These are phyloP conservation scores for Eretmochelys imbricata DNA, from an alignment of 2,113 vertebrate species.

Conservation along the genomic window DNA sequence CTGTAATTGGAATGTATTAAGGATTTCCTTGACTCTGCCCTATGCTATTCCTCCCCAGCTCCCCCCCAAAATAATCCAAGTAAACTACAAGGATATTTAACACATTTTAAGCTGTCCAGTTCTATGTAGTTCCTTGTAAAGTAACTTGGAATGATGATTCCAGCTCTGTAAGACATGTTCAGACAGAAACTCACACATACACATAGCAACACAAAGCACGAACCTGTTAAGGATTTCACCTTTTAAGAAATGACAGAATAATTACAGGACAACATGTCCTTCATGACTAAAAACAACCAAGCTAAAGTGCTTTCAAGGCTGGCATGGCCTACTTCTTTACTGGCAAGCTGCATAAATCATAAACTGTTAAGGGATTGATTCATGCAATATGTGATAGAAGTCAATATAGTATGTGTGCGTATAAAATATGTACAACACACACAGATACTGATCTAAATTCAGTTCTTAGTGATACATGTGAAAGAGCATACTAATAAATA, in stretches of 20 bases:
- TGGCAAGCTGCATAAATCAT: slow-evolving; percentile 82
- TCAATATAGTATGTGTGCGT: not conserved
- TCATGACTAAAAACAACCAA: slow-evolving; percentile 80
- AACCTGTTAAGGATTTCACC: slow-evolving; percentile 79
- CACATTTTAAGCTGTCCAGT: slow-evolving; percentile 65
- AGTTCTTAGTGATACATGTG: not conserved
- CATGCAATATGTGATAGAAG: slow-evolving; percentile 34
- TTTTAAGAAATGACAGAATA: slow-evolving; percentile 84
- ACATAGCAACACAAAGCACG: slow-evolving; percentile 60
- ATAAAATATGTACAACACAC: not conserved
- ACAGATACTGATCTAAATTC: not conserved
- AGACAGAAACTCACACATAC: slow-evolving; percentile 55
- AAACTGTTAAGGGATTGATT: slow-evolving; percentile 57
- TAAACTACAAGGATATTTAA: slow-evolving; percentile 64
- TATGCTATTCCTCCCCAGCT: slow-evolving; percentile 25
- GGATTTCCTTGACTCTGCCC: not conserved
- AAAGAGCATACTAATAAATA: not conserved
- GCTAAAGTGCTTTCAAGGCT: slow-evolving; percentile 81
- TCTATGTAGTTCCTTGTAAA: slow-evolving; percentile 67
- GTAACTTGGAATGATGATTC: slow-evolving; percentile 61
- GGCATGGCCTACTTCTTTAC: slow-evolving; percentile 78
- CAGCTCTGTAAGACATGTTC: slow-evolving; percentile 55
- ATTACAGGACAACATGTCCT: slow-evolving; percentile 83
- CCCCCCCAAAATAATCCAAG: not conserved
- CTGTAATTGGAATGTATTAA: slow-evolving; percentile 47